Evolutionary conservation across 2,888 invertebrate species (phyloP).

Genomic region (Pegoplata infirma): DNA sequence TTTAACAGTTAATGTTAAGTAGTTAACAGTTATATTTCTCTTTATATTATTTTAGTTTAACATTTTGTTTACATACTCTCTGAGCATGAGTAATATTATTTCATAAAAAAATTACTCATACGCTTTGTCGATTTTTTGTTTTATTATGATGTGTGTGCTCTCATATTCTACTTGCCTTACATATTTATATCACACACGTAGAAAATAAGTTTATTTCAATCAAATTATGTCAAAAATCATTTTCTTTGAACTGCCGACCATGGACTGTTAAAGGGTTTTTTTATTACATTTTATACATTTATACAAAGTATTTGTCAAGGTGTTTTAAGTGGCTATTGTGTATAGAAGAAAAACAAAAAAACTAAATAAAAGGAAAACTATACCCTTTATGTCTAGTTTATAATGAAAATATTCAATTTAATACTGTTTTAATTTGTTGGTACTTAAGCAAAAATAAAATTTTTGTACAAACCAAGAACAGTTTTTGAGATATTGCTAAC

Average conservation of each 20-base stretch:
- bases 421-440: too few relatives aligned
- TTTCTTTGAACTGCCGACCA: slow-evolving; percentile 2
- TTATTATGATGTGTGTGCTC: background rate
- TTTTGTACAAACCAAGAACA: too few relatives aligned
- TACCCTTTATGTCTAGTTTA: too few relatives aligned
- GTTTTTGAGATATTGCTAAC: too few relatives aligned
- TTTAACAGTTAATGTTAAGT: background rate
- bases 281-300: background rate
- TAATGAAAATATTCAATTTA: too few relatives aligned
- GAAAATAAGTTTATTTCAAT: background rate
- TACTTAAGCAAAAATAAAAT: too few relatives aligned
- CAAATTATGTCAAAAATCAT: slow-evolving; percentile 24
- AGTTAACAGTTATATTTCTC: slow-evolving; percentile 1
- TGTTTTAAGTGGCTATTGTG: background rate
- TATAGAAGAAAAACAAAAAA: too few relatives aligned
- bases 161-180: background rate
- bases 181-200: background rate
- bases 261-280: background rate
- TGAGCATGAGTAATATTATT: slow-evolving; percentile 35
- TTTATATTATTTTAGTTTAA: background rate
- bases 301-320: background rate
- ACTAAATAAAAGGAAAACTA: too few relatives aligned
- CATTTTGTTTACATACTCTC: slow-evolving; percentile 13
- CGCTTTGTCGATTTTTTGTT: background rate
- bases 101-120: slow-evolving; percentile 14